Evolutionary conservation across 2,113 vertebrate species (phyloP).

Genomic region (Leuciscus idus): DNA sequence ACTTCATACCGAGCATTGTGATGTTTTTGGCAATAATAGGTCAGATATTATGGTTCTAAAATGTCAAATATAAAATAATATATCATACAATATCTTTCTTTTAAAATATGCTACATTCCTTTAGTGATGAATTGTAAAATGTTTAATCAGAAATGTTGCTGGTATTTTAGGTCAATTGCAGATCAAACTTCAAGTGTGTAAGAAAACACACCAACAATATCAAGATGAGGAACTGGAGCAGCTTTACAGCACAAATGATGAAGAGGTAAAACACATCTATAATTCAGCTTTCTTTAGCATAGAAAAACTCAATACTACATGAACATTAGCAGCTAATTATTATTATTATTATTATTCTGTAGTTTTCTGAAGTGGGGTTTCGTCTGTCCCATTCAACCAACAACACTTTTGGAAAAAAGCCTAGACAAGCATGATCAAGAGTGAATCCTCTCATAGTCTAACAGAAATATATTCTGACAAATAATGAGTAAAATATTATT

Average conservation of each 20-base stretch:
- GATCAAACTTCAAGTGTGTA: background rate
- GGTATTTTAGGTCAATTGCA: background rate
- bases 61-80: background rate
- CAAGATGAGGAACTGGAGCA: background rate
- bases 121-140: background rate
- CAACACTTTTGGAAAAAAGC: background rate
- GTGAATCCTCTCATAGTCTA: background rate
- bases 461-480: background rate
- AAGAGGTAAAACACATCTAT: background rate
- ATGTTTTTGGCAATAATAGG: background rate
- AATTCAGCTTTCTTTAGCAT: background rate
- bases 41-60: background rate
- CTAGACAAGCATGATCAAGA: background rate
- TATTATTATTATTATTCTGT: background rate
- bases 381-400: background rate
- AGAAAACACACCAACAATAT: background rate
- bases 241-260: background rate
- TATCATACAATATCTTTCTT: background rate
- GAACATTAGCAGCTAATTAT: background rate
- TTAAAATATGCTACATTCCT: background rate
- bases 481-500: background rate
- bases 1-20: background rate
- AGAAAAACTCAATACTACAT: background rate
- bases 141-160: background rate
- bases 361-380: conserved; percentile 10